A percentile compares a stretch with the other conserved stretches of the same genome.
Evolutionary conservation across 2,888 invertebrate species (phyloP).

Genomic region (Pycnomerus fuliginosus): DNA sequence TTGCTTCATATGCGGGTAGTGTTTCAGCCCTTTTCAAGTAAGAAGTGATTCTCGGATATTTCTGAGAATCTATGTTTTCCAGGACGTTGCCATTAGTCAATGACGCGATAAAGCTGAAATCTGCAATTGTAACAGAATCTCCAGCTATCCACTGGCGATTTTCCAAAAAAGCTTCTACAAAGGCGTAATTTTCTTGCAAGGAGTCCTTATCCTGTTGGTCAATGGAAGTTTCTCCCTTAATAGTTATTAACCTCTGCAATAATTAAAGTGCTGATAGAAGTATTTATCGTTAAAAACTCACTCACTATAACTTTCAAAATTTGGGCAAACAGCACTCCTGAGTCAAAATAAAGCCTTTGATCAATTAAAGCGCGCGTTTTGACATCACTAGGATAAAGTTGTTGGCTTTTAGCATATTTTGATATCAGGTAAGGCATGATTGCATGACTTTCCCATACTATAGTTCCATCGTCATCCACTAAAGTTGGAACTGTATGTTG

Average conservation of each 20-base stretch:
- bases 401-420: slow-evolving; percentile 58
- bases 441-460: slow-evolving; percentile 66
- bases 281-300: too few species aligned
- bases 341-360: slow-evolving; percentile 58
- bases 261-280: too few species aligned
- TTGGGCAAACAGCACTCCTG: too few species aligned
- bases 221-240: slow-evolving; percentile 35
- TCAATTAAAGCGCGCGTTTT: slow-evolving; percentile 56
- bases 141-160: slow-evolving; percentile 32
- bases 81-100: too few species aligned
- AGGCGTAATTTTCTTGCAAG: slow-evolving; percentile 44
- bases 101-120: too few species aligned
- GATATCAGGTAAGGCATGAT: slow-evolving; percentile 63
- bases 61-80: too few species aligned
- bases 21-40: too few species aligned
- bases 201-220: slow-evolving; percentile 37
- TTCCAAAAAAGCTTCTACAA: slow-evolving; percentile 45
- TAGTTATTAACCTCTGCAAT: too few species aligned
- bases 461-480: slow-evolving; percentile 57
- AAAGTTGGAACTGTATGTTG: slow-evolving; percentile 66
- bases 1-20: too few species aligned
- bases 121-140: slow-evolving; percentile 33
- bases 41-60: too few species aligned
- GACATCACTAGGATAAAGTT: slow-evolving; percentile 58
- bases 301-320: too few species aligned